These are phyloP conservation scores for Ctenoplectra terminalis DNA, from an alignment of 1,140 invertebrate genomes.

Conservation along the genomic window DNA sequence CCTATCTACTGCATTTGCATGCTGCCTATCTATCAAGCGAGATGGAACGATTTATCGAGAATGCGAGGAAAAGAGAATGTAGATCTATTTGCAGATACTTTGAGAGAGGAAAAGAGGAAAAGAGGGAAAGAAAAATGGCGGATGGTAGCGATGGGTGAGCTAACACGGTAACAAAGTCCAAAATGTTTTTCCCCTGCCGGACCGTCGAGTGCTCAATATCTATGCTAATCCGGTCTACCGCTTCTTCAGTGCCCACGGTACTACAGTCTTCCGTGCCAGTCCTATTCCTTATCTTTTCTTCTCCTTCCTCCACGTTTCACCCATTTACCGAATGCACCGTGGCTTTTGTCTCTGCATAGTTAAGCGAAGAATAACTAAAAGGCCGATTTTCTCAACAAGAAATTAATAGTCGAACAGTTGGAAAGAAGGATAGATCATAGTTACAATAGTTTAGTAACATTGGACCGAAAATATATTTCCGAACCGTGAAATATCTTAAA, in stretches of 20 bases:
- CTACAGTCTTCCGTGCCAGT: slow-evolving; percentile 34
- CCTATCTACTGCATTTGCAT: slow-evolving; percentile 48
- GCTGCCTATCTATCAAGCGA: not conserved
- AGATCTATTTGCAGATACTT: slow-evolving; percentile 51
- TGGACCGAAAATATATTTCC: not conserved
- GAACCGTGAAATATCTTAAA: no score
- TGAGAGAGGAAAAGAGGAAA: not conserved
- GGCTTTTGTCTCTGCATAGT: slow-evolving; percentile 48
- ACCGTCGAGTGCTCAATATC: slow-evolving; percentile 67
- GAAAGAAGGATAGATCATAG: no score
- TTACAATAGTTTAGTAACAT: no score
- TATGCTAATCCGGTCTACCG: slow-evolving; percentile 68
- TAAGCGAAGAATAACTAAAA: slow-evolving; percentile 50
- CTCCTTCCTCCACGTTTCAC: slow-evolving; percentile 10
- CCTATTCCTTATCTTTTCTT: slow-evolving; percentile 45
- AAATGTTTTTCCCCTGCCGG: slow-evolving; percentile 68
- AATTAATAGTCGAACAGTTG: not conserved
- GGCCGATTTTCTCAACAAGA: slow-evolving; percentile 30
- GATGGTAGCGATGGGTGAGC: slow-evolving; percentile 39
- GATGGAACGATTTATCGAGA: slow-evolving; percentile 41
- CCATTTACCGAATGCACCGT: slow-evolving; percentile 15
- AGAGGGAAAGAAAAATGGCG: slow-evolving; percentile 11
- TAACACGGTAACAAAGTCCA: slow-evolving; percentile 60
- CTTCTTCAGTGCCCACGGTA: slow-evolving; percentile 49
- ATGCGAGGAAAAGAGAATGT: slow-evolving; percentile 9